phyloP scores from a whole-genome alignment of 2,888 invertebrate genomes.

The Parapristionchus giblindavisi region DNA sequence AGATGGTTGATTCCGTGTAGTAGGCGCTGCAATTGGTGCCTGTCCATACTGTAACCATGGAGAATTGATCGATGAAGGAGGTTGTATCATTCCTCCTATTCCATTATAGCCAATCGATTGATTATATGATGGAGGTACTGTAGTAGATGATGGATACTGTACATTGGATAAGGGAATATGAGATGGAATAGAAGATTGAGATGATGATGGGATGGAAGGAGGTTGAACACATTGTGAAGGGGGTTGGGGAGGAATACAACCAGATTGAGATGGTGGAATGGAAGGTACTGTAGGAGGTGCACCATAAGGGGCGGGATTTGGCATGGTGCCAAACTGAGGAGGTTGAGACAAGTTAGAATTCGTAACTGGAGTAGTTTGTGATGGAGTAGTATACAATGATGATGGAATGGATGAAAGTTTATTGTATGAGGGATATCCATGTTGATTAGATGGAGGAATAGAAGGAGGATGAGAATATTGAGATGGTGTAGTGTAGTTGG shows the following conservation, averaged over 20 bases:
- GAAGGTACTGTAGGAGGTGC: constrained; percentile 10
- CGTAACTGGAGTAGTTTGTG: constrained; percentile 11
- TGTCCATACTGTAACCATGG: too few relatives aligned
- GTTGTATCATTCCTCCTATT: too few relatives aligned
- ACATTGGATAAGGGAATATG: not conserved
- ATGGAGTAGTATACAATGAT: too few relatives aligned
- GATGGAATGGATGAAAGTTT: too few relatives aligned
- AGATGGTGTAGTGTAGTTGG: too few relatives aligned
- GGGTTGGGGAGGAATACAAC: not conserved
- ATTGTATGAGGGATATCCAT: too few relatives aligned
- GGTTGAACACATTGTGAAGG: constrained; percentile 11
- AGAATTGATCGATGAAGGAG: too few relatives aligned
- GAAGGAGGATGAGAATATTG: constrained; percentile 10
- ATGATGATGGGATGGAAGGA: constrained; percentile 7
- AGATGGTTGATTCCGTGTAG: not conserved
- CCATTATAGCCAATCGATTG: too few relatives aligned
- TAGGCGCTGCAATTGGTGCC: not conserved
- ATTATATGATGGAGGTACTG: not conserved
- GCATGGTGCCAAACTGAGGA: constrained; percentile 10
- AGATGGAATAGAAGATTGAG: constrained; percentile 6
- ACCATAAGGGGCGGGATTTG: constrained; percentile 3
- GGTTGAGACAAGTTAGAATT: constrained; percentile 3
- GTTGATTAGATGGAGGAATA: not conserved
- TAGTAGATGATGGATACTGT: not conserved
- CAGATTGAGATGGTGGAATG: too few relatives aligned